Base-by-base conservation (phyloP, 2,888 invertebrate species). In the Tigriopus californicus region DNA sequence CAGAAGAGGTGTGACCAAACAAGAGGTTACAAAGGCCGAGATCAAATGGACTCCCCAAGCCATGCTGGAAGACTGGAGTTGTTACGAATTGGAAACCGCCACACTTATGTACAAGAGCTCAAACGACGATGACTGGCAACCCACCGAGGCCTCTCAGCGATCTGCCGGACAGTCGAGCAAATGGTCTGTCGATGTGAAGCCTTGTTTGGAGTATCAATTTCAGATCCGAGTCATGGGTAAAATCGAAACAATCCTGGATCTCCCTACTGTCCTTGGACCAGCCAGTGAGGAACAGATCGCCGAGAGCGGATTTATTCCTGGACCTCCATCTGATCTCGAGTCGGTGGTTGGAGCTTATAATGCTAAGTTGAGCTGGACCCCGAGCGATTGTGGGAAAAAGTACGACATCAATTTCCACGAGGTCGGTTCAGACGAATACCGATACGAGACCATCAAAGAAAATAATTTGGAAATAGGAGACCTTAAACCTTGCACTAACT, bases 351-450 rank as follows among this genome's bases (percentile, higher is more conserved):
- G 57, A 15, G 57, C 40, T 12, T 46, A 57, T 25, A 20, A 13
- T 1, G 46, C 25, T 13, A 20, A 10, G 15, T 22, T 57, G n/a
- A 46, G 46, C 46, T 57, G 57, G 57, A 22, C 18, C 24, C 22
- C 40, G 11, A 46, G 46, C 13, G 57, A 57, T 22, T 57, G 57
- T 47, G 57, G 46, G n/a, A 41, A 40, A 18, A 20, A 44, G 1
- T 57, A 57, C 20, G 57, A 57, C 13, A 44, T 57, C 46, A 57
- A 42, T n/a, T 57, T 46, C 20, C 22, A 20, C 47, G 42, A 57
- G 22, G 18, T 20, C 46, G 42, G 40, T 20, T 33, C 33, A 33
- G 33, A 33, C 33, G 4, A 33, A 33, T 33, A 5, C 33, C 33
- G 33, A 33, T 33, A 33, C 33, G 33, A 33, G 33, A 33, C 33